Percentiles rank a stretch among this genome's conserved stretches.
Evolutionary conservation across 2,888 invertebrate genomes (phyloP).

Genomic region (Drosophila macrospina): DNA sequence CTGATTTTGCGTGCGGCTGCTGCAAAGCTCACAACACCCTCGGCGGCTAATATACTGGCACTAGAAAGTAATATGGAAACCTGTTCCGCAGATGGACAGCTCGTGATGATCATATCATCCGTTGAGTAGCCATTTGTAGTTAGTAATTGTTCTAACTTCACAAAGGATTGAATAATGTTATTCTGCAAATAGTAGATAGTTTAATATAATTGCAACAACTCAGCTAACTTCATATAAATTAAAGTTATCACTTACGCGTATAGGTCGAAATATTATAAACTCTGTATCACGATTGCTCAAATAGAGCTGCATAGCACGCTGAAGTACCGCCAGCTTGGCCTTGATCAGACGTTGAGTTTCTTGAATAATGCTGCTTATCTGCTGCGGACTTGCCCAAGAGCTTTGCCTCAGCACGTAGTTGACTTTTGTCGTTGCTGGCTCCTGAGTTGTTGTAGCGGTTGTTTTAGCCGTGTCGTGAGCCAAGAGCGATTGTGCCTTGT

Average conservation of each 20-base stretch:
- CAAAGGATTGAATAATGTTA: conserved; percentile 94
- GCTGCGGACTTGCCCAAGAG: conserved; percentile 90
- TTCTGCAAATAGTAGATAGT: conserved; percentile 86
- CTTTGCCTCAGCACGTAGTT: conserved; percentile 86
- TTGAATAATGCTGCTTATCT: conserved; percentile 90
- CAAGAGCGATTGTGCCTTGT: conserved; percentile 87
- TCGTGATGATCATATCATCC: conserved; percentile 93
- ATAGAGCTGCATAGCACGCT: conserved; percentile 97
- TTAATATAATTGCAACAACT: not conserved
- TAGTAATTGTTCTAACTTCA: conserved; percentile 92
- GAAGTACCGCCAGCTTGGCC: conserved; percentile 91
- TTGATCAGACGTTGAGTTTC: conserved; percentile 93
- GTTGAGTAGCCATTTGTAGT: conserved; percentile 90
- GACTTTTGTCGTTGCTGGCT: conserved; percentile 57
- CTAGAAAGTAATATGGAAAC: conserved; percentile 95
- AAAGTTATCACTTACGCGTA: conserved; percentile 88
- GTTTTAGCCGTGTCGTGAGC: conserved; percentile 38
- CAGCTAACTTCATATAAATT: not conserved
- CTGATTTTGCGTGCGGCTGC: conserved; percentile 80
- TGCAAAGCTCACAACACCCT: conserved; percentile 81
- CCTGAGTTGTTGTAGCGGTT: conserved; percentile 33
- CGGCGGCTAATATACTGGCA: conserved; percentile 88
- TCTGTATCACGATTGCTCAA: conserved; percentile 98
- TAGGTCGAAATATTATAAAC: conserved; percentile 97
- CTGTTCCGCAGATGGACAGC: conserved; percentile 97